Evolutionary conservation across 2,797 vertebrate species (phyloP).

Genomic region (Petrocephalus schoutedeni): DNA sequence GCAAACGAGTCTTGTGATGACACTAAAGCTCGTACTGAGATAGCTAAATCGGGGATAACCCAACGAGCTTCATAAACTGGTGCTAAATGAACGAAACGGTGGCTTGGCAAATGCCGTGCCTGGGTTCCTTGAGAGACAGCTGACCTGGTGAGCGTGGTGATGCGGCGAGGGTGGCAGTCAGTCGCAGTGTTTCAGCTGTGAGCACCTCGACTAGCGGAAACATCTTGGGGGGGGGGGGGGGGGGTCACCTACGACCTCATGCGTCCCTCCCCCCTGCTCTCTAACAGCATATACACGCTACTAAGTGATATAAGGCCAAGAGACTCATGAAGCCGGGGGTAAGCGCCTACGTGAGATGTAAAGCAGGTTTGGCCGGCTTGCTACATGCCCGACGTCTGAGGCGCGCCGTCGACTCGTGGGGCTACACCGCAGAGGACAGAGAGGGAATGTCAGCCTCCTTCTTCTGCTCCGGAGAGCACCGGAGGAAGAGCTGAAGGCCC

Average conservation of each 20-base stretch:
- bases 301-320: not conserved
- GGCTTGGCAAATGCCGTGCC: not conserved
- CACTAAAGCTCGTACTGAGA: not conserved
- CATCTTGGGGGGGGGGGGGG: not conserved
- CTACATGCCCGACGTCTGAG: conserved; percentile 15
- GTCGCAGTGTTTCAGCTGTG: not conserved
- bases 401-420: not conserved
- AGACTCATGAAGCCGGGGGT: not conserved
- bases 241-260: not conserved
- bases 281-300: not conserved
- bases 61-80: not conserved
- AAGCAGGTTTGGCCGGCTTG: conserved; percentile 42
- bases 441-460: conserved; percentile 54
- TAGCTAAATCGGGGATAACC: not conserved
- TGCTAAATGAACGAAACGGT: not conserved
- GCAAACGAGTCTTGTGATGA: not conserved
- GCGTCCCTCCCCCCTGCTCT: not conserved
- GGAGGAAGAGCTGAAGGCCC: conserved; percentile 75
- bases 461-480: conserved; percentile 73
- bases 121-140: not conserved
- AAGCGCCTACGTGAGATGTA: conserved; percentile 2
- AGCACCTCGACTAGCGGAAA: not conserved
- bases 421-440: conserved; percentile 59
- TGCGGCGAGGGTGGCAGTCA: not conserved
- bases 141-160: not conserved